A percentile compares a stretch with the other conserved stretches of the same genome.
phyloP scores from a whole-genome alignment of 2,888 invertebrate genomes.

The Sphecodes monilicornis region DNA sequence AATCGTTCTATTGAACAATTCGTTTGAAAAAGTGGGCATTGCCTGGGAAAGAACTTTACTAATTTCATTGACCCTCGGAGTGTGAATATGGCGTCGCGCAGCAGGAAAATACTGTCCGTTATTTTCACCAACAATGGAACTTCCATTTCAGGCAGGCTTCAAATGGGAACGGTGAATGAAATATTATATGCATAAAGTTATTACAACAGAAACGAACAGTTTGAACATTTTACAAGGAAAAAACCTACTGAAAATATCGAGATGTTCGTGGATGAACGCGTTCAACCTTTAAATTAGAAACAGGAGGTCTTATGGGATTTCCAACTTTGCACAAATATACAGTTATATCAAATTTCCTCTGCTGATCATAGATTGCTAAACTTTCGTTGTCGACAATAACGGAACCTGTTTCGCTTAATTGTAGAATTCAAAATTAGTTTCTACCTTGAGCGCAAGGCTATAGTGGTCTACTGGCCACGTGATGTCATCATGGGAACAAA shows the following conservation, averaged over 20 bases:
- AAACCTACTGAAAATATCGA: neutral
- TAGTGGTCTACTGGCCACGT: neutral
- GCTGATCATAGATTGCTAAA: neutral
- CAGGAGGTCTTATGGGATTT: neutral
- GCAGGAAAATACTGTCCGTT: neutral
- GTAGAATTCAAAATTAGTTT: constrained; percentile 1
- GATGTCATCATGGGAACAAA: neutral
- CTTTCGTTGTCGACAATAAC: constrained; percentile 14
- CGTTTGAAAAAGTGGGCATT: neutral
- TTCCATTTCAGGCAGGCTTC: neutral
- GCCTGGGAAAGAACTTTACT: neutral
- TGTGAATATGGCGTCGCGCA: neutral
- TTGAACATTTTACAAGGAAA: neutral
- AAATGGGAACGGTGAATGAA: neutral
- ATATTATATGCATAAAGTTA: neutral
- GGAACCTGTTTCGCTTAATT: constrained; percentile 3
- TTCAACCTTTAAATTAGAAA: neutral
- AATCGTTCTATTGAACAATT: constrained; percentile 1
- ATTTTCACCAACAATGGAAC: neutral
- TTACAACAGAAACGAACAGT: neutral
- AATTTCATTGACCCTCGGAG: neutral
- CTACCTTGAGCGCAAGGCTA: neutral
- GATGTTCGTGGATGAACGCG: neutral
- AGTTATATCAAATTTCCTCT: constrained; percentile 3
- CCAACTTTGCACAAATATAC: neutral